These are phyloP conservation scores for Crypturellus undulatus DNA, from an alignment of 2,113 vertebrate species.

Conservation along the genomic window DNA sequence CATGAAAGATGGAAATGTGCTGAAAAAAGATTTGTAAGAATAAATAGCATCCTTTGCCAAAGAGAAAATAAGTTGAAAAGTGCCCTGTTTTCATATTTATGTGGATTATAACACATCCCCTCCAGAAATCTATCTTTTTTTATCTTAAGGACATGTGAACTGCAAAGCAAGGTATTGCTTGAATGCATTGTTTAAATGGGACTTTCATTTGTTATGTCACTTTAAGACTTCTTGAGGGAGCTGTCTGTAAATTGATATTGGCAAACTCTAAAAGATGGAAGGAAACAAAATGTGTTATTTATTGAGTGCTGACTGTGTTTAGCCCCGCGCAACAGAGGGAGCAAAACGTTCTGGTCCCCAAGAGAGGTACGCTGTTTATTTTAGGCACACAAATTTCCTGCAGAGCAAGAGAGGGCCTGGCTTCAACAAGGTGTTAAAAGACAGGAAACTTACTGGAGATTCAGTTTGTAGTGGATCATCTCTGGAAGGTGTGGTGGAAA, in stretches of 20 bases:
- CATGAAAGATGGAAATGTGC: conserved; percentile 56
- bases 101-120: conserved; percentile 6
- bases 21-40: conserved; percentile 47
- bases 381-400: neutral
- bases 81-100: neutral
- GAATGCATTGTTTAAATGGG: neutral
- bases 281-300: conserved; percentile 1
- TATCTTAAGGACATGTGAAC: conserved; percentile 4
- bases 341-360: neutral
- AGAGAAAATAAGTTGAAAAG: conserved; percentile 14
- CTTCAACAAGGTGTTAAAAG: neutral
- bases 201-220: conserved; percentile 38
- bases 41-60: conserved; percentile 54
- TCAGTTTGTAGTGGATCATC: neutral
- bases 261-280: conserved; percentile 37
- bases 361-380: neutral
- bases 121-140: neutral
- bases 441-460: neutral
- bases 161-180: neutral
- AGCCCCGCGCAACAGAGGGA: neutral
- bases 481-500: neutral
- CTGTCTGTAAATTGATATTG: conserved; percentile 40
- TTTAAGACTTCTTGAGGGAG: conserved; percentile 50
- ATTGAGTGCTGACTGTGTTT: neutral
- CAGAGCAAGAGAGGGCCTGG: neutral